These are phyloP conservation scores for Leptestheria dahalacensis DNA, from an alignment of 1,140 invertebrate genomes.

Conservation along the genomic window DNA sequence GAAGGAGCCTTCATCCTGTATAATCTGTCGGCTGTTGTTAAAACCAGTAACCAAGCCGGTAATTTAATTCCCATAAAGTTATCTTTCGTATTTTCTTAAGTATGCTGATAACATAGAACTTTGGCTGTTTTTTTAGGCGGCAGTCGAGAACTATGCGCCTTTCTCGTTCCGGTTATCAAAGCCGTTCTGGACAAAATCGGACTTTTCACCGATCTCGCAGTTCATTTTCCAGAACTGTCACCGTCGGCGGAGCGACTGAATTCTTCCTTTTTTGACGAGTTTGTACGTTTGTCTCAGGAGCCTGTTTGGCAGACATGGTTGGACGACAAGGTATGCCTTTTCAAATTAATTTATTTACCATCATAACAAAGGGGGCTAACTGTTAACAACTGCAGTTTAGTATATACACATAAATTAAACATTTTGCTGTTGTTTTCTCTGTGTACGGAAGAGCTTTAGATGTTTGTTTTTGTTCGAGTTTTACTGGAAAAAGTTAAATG, in stretches of 20 bases:
- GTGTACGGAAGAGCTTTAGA: too few relatives aligned
- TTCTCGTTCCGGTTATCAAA: slow-evolving; percentile 45
- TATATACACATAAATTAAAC: too few relatives aligned
- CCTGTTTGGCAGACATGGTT: slow-evolving; percentile 43
- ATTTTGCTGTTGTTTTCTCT: too few relatives aligned
- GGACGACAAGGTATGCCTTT: slow-evolving; percentile 40
- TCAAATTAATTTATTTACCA: too few relatives aligned
- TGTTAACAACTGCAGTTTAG: too few relatives aligned
- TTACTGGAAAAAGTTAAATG: not conserved
- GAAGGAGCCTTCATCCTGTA: slow-evolving; percentile 38
- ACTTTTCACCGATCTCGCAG: slow-evolving; percentile 32
- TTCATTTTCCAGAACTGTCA: slow-evolving; percentile 37
- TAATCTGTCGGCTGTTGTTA: slow-evolving; percentile 15
- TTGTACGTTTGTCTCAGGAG: slow-evolving; percentile 38
- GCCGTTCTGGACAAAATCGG: slow-evolving; percentile 41
- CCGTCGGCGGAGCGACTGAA: slow-evolving; percentile 33
- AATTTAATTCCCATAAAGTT: not conserved
- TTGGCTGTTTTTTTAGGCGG: slow-evolving; percentile 25
- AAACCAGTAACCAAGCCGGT: not conserved
- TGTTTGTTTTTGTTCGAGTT: not conserved
- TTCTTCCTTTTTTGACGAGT: slow-evolving; percentile 41
- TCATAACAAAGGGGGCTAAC: too few relatives aligned
- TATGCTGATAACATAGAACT: slow-evolving; percentile 25
- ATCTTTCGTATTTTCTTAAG: slow-evolving; percentile 14
- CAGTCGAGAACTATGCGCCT: slow-evolving; percentile 42